These are phyloP conservation scores for Tor tambroides DNA, from an alignment of 2,113 vertebrate species.

Conservation along the genomic window DNA sequence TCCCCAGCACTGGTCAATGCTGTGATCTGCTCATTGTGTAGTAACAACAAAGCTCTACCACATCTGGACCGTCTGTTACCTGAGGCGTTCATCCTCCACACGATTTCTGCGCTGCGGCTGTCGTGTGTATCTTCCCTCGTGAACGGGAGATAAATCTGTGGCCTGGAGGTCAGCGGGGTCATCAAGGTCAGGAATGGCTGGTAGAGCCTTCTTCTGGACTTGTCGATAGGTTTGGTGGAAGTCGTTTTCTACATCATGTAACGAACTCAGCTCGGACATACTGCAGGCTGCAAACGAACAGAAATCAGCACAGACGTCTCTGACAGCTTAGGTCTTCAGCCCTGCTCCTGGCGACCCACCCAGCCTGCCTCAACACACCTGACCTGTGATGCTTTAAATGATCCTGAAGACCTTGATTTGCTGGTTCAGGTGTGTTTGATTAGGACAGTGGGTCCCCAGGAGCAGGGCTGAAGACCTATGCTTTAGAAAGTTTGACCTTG, in stretches of 20 bases:
- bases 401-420: too few species aligned
- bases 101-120: conserved; percentile 68
- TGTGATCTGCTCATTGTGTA: neutral
- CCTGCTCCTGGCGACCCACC: too few species aligned
- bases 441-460: neutral
- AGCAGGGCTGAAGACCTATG: neutral
- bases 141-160: conserved; percentile 66
- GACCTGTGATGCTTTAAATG: neutral
- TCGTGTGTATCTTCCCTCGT: conserved; percentile 66
- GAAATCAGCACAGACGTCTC: neutral
- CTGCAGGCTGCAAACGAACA: conserved; percentile 80
- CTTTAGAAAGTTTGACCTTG: neutral
- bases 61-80: conserved; percentile 34
- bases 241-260: conserved; percentile 85
- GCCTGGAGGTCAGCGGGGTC: conserved; percentile 78
- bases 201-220: conserved; percentile 85
- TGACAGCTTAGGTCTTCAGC: neutral
- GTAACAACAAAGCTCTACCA: neutral
- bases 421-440: neutral
- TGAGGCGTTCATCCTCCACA: conserved; percentile 51
- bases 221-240: conserved; percentile 86
- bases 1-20: neutral
- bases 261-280: conserved; percentile 91
- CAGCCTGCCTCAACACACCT: neutral
- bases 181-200: conserved; percentile 81